These are phyloP conservation scores for Coenobita brevimanus DNA, from an alignment of 1,140 invertebrate species.

Conservation along the genomic window DNA sequence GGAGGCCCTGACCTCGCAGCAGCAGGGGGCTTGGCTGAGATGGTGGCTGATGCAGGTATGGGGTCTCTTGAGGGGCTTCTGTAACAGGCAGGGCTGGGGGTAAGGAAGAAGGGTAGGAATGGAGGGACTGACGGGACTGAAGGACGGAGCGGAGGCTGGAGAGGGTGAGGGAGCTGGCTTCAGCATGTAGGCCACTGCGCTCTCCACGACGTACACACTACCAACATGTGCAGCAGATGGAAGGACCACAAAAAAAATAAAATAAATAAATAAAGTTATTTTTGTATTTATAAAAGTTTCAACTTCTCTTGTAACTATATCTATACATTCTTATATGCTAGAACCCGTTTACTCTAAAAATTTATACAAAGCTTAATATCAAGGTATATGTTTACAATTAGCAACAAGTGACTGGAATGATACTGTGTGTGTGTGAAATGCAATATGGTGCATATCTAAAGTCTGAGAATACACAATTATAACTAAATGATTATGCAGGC, in stretches of 20 bases:
- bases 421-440: no score
- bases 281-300: no score
- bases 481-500: no score
- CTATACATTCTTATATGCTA: no score
- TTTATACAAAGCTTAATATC: no score
- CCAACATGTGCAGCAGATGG: neutral
- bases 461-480: no score
- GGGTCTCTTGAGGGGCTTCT: constrained; percentile 18
- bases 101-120: constrained; percentile 67
- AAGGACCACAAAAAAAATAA: neutral
- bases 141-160: constrained; percentile 65
- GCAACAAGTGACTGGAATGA: no score
- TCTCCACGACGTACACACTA: constrained; percentile 46
- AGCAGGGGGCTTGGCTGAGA: constrained; percentile 9
- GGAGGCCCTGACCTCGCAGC: constrained; percentile 41
- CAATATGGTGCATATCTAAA: no score
- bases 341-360: no score
- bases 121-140: constrained; percentile 64
- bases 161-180: constrained; percentile 56
- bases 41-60: constrained; percentile 16
- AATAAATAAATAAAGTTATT: no score
- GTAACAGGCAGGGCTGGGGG: constrained; percentile 25
- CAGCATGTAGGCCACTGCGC: constrained; percentile 51
- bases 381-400: no score
- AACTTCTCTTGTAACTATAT: no score